phyloP scores from a whole-genome alignment of 2,113 vertebrate species.

The Grus americana region DNA sequence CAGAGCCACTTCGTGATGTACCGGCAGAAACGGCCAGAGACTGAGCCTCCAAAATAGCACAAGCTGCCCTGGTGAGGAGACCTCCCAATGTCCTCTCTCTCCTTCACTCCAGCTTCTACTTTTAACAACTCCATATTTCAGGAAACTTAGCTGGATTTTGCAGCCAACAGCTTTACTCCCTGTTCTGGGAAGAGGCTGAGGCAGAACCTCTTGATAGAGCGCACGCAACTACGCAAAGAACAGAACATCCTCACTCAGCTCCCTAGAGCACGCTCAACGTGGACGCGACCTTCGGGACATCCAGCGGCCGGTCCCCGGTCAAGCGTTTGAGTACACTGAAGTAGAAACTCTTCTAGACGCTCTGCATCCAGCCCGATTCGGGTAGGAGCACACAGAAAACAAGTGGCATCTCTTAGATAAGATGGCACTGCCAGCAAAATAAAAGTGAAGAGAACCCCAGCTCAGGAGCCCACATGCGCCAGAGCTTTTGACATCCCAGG shows the following conservation, averaged over 20 bases:
- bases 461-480: not conserved
- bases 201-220: not conserved
- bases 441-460: not conserved
- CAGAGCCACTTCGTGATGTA: not conserved
- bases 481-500: not conserved
- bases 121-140: not conserved
- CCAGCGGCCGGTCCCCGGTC: not conserved
- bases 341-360: not conserved
- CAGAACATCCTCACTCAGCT: not conserved
- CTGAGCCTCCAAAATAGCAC: not conserved
- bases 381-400: not conserved
- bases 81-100: not conserved
- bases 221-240: not conserved
- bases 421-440: not conserved
- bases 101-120: not conserved
- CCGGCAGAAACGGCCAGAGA: not conserved
- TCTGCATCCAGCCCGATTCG: rapidly evolving
- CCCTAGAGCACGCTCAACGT: not conserved
- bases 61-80: not conserved
- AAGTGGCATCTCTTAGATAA: not conserved
- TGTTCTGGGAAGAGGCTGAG: not conserved
- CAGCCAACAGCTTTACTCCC: not conserved
- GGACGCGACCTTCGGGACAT: not conserved
- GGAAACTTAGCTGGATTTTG: not conserved
- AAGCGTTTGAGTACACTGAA: not conserved